Conservation (phyloP, 2,113 vertebrate species). For the Potamarius usumacintae region DNA sequence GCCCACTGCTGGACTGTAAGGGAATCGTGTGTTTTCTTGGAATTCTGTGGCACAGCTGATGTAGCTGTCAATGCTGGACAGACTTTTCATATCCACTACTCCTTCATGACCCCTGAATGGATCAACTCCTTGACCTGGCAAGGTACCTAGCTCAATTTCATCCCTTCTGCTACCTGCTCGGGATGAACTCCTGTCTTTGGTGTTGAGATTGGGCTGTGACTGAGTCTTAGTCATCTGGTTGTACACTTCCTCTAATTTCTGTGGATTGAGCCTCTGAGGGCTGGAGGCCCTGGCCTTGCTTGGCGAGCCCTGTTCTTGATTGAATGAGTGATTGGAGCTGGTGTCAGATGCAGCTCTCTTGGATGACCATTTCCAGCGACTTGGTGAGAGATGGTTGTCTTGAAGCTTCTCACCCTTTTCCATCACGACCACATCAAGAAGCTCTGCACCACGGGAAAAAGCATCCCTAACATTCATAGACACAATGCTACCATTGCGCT, state of each 20-base stretch:
- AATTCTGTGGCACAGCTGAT: constrained; percentile 97
- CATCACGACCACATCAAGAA: constrained; percentile 95
- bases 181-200: constrained; percentile 79
- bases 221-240: constrained; percentile 98
- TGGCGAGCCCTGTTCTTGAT: constrained; percentile 85
- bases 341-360: constrained; percentile 89
- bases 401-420: constrained; percentile 86
- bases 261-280: constrained; percentile 91
- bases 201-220: constrained; percentile 93
- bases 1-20: constrained; percentile 80
- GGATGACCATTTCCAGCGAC: constrained; percentile 91
- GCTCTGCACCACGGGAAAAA: constrained; percentile 91
- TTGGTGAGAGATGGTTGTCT: constrained; percentile 94
- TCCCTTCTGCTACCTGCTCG: constrained; percentile 78
- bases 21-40: constrained; percentile 83
- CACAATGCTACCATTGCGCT: constrained; percentile 96
- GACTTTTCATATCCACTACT: constrained; percentile 93
- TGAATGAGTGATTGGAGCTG: constrained; percentile 93
- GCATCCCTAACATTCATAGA: constrained; percentile 99
- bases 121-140: constrained; percentile 78
- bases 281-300: constrained; percentile 81
- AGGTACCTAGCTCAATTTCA: constrained; percentile 87
- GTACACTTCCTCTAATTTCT: constrained; percentile 95
- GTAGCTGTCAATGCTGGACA: constrained; percentile 98
- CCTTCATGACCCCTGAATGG: constrained; percentile 81